A percentile compares a stretch with the other conserved stretches of the same genome.
phyloP scores from a whole-genome alignment of 2,113 vertebrate species.

The Phaethon lepturus region DNA sequence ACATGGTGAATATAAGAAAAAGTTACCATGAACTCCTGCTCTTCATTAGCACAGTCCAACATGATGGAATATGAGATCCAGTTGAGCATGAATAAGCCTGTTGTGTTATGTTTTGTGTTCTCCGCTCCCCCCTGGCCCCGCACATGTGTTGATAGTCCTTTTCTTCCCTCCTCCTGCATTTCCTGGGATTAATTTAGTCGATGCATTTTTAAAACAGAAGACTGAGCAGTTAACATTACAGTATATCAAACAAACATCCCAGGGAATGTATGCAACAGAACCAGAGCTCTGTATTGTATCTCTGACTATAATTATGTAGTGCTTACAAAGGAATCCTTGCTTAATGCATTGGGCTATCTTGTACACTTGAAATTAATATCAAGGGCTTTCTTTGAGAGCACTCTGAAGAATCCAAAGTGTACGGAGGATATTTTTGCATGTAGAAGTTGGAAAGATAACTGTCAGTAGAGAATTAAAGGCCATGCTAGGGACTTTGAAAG shows the following conservation, averaged over 20 bases:
- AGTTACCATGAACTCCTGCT: neutral
- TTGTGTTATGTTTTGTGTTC: neutral
- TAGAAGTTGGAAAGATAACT: neutral
- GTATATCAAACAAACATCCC: neutral
- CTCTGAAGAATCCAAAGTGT: neutral
- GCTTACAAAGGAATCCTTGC: neutral
- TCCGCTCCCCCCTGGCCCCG: neutral
- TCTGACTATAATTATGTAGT: neutral
- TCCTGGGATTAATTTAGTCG: neutral
- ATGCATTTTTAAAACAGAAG: neutral
- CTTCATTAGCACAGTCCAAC: neutral
- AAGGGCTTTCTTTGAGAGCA: neutral
- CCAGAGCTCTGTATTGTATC: neutral
- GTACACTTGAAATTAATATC: neutral
- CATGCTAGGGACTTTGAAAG: neutral
- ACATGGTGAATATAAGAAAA: neutral
- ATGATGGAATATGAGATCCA: constrained; percentile 25
- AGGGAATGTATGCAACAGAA: neutral
- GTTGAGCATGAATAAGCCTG: neutral
- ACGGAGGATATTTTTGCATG: neutral
- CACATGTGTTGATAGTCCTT: neutral
- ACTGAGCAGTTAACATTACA: neutral
- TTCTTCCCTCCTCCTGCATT: neutral
- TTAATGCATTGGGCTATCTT: neutral
- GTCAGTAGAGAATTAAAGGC: neutral